These are phyloP conservation scores for Thamnophis elegans DNA, from an alignment of 2,797 vertebrate genomes.

Conservation along the genomic window DNA sequence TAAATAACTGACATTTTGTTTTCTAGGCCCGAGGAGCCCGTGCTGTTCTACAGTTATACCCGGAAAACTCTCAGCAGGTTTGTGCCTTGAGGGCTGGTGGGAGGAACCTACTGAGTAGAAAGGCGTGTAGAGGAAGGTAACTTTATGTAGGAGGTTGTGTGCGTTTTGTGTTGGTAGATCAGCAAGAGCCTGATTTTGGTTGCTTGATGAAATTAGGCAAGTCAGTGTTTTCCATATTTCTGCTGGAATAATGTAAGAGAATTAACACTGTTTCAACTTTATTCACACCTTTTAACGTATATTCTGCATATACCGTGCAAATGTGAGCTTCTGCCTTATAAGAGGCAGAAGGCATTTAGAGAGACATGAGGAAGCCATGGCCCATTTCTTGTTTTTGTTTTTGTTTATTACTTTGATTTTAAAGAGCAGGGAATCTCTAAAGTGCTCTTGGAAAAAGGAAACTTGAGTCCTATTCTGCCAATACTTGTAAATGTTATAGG, in stretches of 20 bases:
- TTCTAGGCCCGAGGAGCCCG: slow-evolving; percentile 83
- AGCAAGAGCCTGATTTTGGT: not conserved
- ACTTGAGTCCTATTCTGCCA: not conserved
- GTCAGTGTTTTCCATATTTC: not conserved
- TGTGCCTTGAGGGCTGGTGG: not conserved
- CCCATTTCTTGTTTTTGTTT: too few species aligned
- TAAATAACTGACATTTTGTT: not conserved
- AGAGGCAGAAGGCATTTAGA: not conserved
- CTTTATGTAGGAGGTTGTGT: not conserved
- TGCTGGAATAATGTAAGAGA: not conserved
- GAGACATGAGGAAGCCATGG: not conserved
- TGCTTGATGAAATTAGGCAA: not conserved
- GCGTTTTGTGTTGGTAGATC: not conserved
- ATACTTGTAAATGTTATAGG: not conserved
- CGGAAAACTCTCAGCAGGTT: slow-evolving; percentile 94
- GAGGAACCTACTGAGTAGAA: not conserved
- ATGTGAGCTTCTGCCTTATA: not conserved
- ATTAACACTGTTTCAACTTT: too few species aligned
- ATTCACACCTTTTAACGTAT: not conserved
- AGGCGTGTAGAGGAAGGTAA: not conserved
- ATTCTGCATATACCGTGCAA: not conserved
- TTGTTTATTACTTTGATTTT: not conserved
- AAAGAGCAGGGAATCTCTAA: not conserved
- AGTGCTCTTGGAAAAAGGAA: not conserved
- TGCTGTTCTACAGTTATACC: slow-evolving; percentile 93